Percentiles rank a stretch among this genome's conserved stretches.
Conservation (phyloP, 2,888 invertebrate genomes). For the Digitonthophagus gazella region DNA sequence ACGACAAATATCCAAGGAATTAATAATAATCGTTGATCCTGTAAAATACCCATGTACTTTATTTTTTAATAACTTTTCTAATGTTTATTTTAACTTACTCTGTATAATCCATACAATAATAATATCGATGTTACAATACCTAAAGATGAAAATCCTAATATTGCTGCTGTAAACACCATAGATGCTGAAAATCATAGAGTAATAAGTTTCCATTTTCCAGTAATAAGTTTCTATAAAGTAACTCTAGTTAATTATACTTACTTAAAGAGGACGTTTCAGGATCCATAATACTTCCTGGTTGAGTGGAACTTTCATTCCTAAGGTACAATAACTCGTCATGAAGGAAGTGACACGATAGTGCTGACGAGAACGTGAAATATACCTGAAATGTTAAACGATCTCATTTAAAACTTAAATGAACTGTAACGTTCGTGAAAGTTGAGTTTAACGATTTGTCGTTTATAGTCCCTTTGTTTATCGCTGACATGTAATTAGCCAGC, state of each 20-base stretch:
- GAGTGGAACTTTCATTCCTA: slow-evolving; percentile 52
- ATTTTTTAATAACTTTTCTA: too few relatives aligned
- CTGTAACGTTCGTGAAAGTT: too few relatives aligned
- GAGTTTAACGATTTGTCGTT: too few relatives aligned
- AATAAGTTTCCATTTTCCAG: too few relatives aligned
- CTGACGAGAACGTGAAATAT: slow-evolving; percentile 65
- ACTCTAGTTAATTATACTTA: slow-evolving; percentile 40
- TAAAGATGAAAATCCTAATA: slow-evolving; percentile 65
- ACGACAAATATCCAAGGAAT: slow-evolving; percentile 74
- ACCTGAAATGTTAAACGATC: slow-evolving; percentile 57
- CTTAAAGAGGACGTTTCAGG: slow-evolving; percentile 51
- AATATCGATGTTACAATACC: slow-evolving; percentile 68
- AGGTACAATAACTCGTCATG: slow-evolving; percentile 64
- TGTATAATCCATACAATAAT: slow-evolving; percentile 66
- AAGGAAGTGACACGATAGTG: slow-evolving; percentile 64
- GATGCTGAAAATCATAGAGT: slow-evolving; percentile 64
- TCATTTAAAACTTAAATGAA: too few relatives aligned
- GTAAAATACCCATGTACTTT: too few relatives aligned
- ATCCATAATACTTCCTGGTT: slow-evolving; percentile 48
- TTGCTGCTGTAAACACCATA: slow-evolving; percentile 66
- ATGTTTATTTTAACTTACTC: slow-evolving; percentile 56
- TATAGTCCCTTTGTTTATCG: background rate
- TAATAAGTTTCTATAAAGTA: slow-evolving; percentile 1
- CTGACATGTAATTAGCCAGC: background rate
- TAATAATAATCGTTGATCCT: slow-evolving; percentile 70